Evolutionary conservation across 2,113 vertebrate genomes (phyloP), one percentile per base, ranked within the genome.

Genomic region (Cricetomys ansorgei): DNA sequence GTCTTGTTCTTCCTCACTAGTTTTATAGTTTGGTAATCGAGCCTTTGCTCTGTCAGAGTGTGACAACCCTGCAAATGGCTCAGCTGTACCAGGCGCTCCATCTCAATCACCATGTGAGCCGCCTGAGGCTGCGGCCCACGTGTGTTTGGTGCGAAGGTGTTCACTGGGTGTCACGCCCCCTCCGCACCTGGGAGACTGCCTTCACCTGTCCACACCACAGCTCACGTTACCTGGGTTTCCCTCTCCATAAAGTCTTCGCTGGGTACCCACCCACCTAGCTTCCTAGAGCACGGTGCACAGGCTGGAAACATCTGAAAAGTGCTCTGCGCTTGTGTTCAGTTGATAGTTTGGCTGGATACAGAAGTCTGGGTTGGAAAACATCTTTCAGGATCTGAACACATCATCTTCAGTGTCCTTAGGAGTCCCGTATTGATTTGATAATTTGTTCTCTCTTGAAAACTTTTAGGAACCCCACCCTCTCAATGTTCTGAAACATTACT

Each of bases 181-280:
- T n/a, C 57, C 0, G 4, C 15, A 3, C 57, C 55, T 19, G 21
- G n/a, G 48, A 72, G 10, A 5, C 19, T 21, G 29, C 55, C 17
- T 2, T 21, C 48, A 1, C 4, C 15, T 27, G 2, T 1, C 27
- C 2, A 0, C 8, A 19, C 1, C 0, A 9, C 17, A 31, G 8
- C 55, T 72, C 1, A 64, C 16, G 7, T 50, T 13, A 4, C 43
- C 19, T 5, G 31, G 0, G 15, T 37, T 27, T 7, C 15, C 45
- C 27, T 84, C 34, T 75, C 45, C 15, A 59, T 12, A 43, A 43
- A 73, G 57, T 48, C 5, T 65, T 72, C n/a, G 1, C 83, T 88
- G 21, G 31, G 29, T 57, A 55, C 25, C 2, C 15, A 11, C 11
- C 8, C 27, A 45, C n/a, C 50, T 4, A 17, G 65, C 50, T 70